Evolutionary conservation across 53 echinoderm and acorn worm genomes (phyloP).

Genomic region (Echinarachnius parma): DNA sequence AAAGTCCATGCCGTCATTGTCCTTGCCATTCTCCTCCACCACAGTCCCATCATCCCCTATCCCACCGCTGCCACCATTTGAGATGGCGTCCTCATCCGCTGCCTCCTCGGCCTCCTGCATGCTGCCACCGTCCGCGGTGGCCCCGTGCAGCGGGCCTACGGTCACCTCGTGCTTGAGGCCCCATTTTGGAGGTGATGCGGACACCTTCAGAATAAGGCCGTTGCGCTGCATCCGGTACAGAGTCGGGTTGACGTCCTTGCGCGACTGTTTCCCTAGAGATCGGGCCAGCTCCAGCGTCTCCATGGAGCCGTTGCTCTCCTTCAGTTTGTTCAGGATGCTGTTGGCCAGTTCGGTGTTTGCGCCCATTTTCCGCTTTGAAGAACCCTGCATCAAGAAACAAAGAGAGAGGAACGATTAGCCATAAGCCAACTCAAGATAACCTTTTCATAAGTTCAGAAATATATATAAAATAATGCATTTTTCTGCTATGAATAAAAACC

Average conservation of each 20-base stretch:
- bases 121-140: constrained; percentile 12
- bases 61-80: constrained; percentile 31
- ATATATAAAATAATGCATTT: no score
- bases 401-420: not conserved
- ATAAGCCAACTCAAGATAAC: not conserved
- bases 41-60: not conserved
- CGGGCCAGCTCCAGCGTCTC: constrained; percentile 58
- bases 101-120: not conserved
- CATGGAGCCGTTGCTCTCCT: constrained; percentile 35
- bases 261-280: constrained; percentile 48
- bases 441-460: no score
- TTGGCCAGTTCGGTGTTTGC: constrained; percentile 43
- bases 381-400: constrained; percentile 16
- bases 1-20: constrained; percentile 19
- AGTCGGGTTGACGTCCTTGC: constrained; percentile 73
- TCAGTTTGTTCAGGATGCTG: constrained; percentile 39
- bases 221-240: constrained; percentile 59
- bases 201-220: constrained; percentile 49
- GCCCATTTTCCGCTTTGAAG: constrained; percentile 45
- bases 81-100: not conserved
- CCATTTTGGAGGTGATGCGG: constrained; percentile 52
- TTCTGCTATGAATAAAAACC: no score
- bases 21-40: not conserved
- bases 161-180: constrained; percentile 75
- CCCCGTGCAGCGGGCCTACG: constrained; percentile 54